Evolutionary conservation across 1,140 invertebrate species (phyloP).

Genomic region (Homalodisca vitripennis): DNA sequence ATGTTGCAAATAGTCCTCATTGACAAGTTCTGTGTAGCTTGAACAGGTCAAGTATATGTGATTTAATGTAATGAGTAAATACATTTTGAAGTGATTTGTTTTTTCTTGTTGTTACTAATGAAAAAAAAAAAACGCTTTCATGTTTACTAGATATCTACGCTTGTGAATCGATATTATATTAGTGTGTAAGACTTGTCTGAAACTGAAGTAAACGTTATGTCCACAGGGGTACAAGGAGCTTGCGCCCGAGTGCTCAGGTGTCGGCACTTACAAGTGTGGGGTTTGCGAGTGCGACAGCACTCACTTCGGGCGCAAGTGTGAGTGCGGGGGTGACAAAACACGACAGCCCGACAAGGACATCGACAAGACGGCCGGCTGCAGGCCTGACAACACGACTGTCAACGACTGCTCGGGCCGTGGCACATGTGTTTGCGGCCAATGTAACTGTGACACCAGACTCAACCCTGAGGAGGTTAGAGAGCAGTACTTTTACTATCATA

Average conservation of each 20-base stretch:
- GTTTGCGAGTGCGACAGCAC: slow-evolving; percentile 79
- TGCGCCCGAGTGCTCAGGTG: slow-evolving; percentile 60
- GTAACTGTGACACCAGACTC: slow-evolving; percentile 63
- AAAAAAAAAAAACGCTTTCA: too few relatives aligned
- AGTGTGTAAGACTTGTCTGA: too few relatives aligned
- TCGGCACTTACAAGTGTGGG: slow-evolving; percentile 79
- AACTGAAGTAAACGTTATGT: too few relatives aligned
- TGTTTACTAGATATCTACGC: too few relatives aligned
- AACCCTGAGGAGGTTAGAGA: slow-evolving; percentile 56
- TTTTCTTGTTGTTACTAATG: too few relatives aligned
- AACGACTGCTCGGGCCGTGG: slow-evolving; percentile 75
- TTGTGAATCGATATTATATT: too few relatives aligned
- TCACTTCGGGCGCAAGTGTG: slow-evolving; percentile 81
- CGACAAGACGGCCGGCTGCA: slow-evolving; percentile 61
- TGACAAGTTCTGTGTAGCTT: too few relatives aligned
- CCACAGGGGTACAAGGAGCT: slow-evolving; percentile 50
- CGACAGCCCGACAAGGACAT: slow-evolving; percentile 49
- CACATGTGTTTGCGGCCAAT: slow-evolving; percentile 77
- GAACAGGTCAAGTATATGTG: too few relatives aligned
- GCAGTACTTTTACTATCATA: too few relatives aligned
- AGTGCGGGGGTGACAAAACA: slow-evolving; percentile 66
- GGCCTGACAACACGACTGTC: slow-evolving; percentile 66
- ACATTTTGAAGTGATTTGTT: too few relatives aligned
- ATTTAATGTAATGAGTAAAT: too few relatives aligned
- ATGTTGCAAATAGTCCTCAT: too few relatives aligned